Base-by-base conservation (phyloP, 2,797 vertebrate genomes). In the Rousettus madagascariensis region DNA sequence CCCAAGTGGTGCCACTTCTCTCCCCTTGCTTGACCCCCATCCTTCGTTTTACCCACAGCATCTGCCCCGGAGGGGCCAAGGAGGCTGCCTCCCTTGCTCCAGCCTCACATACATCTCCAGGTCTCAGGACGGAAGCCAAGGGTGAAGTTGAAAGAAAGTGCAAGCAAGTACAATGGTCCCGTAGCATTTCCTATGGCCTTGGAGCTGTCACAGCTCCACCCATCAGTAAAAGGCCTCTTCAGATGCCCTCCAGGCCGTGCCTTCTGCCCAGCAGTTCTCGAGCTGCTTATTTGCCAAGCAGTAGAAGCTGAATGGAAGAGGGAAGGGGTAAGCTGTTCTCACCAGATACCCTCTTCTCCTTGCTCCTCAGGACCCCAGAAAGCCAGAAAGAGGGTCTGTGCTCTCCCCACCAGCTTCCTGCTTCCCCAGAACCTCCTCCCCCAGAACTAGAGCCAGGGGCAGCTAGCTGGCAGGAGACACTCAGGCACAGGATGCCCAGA, bases 1-100 rank as follows among this genome's bases (percentile, higher is more conserved):
- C 46, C 51, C 0, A 3, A n/a, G 26, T 7, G 36, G n/a, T 5
- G 7, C 30, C 6, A 0, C 17, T 24, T 41, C n/a, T 30, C 15
- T 10, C 33, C 61, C 11, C 2, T 6, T 5, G 2, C 59, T 53
- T 22, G 51, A 46, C 55, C 12, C 19, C 24, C 16, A 5, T 55
- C 46, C 53, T 49, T 68, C 28, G 33, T 43, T 68, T 84, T 49
- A 28, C 36, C 19, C 2, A 11, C 55, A 33, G 20, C 38, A 26
- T 7, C 61, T 15, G 13, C 11, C 30, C 33, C 17, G 3, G 4
- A 38, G 19, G 8, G 49, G 16, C 12, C 4, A 0, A 33, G n/a
- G 72, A 78, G 59, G 15, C 78, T n/a, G 49, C 33, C 51, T 71
- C 26, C 59, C n/a, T 55, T 3, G 3, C 90, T 55, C 86, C 30